Evolutionary conservation across 2,888 invertebrate species (phyloP).

Genomic region (Icerya purchasi): DNA sequence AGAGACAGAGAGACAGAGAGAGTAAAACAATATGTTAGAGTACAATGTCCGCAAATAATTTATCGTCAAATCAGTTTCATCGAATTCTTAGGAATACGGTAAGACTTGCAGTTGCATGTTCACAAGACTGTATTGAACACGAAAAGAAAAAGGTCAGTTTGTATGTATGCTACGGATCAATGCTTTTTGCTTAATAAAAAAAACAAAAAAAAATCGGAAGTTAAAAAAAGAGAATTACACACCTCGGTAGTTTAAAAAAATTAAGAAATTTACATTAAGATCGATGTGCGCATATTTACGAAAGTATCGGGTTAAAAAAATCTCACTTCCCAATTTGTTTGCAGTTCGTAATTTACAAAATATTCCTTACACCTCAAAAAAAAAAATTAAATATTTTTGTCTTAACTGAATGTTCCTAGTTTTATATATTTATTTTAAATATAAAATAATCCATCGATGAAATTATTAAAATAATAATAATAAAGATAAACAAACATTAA

Average conservation of each 20-base stretch:
- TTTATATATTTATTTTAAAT: not conserved
- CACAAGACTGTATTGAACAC: too few species aligned
- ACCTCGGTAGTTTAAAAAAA: not conserved
- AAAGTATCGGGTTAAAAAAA: too few species aligned
- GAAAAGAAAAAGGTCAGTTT: too few species aligned
- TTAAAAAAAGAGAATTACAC: not conserved
- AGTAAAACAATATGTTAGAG: too few species aligned
- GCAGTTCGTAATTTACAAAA: not conserved
- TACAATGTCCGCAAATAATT: too few species aligned
- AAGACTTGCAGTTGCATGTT: too few species aligned
- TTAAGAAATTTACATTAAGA: not conserved
- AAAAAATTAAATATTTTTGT: not conserved
- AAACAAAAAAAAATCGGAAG: not conserved
- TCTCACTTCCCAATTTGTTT: not conserved
- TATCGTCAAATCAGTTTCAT: too few species aligned
- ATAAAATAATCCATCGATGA: not conserved
- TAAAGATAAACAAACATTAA: not conserved
- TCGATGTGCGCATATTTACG: not conserved
- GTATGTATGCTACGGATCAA: not conserved
- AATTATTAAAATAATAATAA: not conserved
- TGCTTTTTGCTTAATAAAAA: constrained; percentile 2
- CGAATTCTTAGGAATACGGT: too few species aligned
- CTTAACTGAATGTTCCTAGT: not conserved
- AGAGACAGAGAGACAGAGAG: too few species aligned
- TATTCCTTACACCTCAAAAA: not conserved